Evolutionary conservation across 2,113 vertebrate species (phyloP), one percentile per base, ranked within the genome.

Genomic region (Pollimyrus isidori): DNA sequence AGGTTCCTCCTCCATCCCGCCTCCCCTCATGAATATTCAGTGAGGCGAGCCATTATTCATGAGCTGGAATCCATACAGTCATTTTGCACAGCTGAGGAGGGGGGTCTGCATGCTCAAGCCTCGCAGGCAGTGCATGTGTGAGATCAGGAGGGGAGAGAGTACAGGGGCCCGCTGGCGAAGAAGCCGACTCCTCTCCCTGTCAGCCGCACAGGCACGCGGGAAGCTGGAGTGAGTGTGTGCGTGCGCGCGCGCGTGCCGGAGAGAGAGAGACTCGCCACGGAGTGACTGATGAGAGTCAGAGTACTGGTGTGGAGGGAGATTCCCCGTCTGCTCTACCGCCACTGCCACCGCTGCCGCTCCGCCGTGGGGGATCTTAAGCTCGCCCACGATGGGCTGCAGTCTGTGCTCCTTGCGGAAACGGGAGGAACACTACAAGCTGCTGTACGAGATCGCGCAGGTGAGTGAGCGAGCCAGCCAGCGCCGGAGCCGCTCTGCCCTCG

Each of bases 391-490:
- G 98, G 98, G 98, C 97, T 99, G 98, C 96, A 99, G 98, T 97
- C 96, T 99, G 95, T 99, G 98, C 96, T 97, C 97, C 95, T 97
- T 99, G 95, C 98, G 97, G 96, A 98, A 98, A 95, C 97, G 97
- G 96, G 98, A 99, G 94, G 98, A 99, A 92, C 98, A 98, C 96
- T 99, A 99, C 96, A 98, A 97, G 97, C 97, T 99, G 96, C 98
- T 99, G 69, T 99, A 99, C 93, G 98, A 99, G 97, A 97, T 99
- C 93, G 97, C 97, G 93, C 98, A 99, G 98, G 98, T 99, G 95
- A 98, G 98, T 58, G 65, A 21, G 7, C 3, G 48, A 17, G 69
- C 52, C 3, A 19, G 2, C 15, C 7, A 0, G 48, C 19, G 26
- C 17, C 69, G 9, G 10, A 39, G 88, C 42, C 46, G 46, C n/a